phyloP scores from a whole-genome alignment of 2,797 vertebrate species.

The Hydrocynus forskahlii region DNA sequence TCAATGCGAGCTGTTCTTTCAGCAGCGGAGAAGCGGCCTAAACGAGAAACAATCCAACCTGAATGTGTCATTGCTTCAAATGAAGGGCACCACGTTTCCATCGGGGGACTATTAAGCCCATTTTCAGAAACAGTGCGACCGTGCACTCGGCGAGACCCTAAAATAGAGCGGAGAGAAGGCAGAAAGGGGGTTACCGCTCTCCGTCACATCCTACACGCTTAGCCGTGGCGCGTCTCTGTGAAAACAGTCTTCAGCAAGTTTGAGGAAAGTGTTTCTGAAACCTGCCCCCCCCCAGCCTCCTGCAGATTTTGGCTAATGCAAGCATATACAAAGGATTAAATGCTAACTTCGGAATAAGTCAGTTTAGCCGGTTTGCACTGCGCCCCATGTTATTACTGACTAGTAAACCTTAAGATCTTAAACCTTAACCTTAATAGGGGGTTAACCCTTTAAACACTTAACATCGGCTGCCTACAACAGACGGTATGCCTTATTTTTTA shows the following conservation, averaged over 20 bases:
- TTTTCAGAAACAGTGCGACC: conserved; percentile 80
- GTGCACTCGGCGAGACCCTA: conserved; percentile 71
- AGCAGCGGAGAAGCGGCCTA: conserved; percentile 58
- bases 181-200: conserved; percentile 11
- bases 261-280: background rate
- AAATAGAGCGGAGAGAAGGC: conserved; percentile 70
- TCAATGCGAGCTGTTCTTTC: conserved; percentile 62
- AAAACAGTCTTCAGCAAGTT: background rate
- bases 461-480: too few species aligned
- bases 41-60: conserved; percentile 76
- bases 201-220: background rate
- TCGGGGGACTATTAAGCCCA: conserved; percentile 84
- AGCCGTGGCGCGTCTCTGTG: background rate
- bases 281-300: too few species aligned
- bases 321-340: too few species aligned
- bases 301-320: background rate
- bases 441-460: too few species aligned
- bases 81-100: conserved; percentile 77
- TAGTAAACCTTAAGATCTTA: too few species aligned
- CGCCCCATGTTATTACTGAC: background rate
- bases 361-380: background rate
- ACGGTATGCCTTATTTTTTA: too few species aligned
- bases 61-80: conserved; percentile 84
- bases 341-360: too few species aligned
- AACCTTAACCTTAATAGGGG: too few species aligned